Evolutionary conservation across 2,888 invertebrate species (phyloP).

Genomic region (Blomia tropicalis): DNA sequence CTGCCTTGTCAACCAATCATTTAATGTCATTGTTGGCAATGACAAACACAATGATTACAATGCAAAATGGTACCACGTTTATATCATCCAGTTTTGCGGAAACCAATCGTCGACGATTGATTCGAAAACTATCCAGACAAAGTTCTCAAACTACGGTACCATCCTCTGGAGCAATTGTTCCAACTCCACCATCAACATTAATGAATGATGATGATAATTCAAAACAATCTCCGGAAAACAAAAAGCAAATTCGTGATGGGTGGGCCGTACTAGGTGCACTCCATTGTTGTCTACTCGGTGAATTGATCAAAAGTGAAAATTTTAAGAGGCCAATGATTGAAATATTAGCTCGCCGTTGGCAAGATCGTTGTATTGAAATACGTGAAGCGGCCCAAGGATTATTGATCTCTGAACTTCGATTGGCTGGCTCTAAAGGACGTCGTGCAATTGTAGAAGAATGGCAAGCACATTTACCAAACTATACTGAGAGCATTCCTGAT

Average conservation of each 20-base stretch:
- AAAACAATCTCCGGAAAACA: no score
- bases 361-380: slow-evolving; percentile 93
- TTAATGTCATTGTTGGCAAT: slow-evolving; percentile 80
- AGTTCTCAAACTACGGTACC: slow-evolving; percentile 25
- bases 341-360: slow-evolving; percentile 93
- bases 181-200: no score
- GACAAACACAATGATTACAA: slow-evolving; percentile 92
- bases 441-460: slow-evolving; percentile 83
- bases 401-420: slow-evolving; percentile 72
- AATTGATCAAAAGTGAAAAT: slow-evolving; percentile 43
- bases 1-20: slow-evolving; percentile 86
- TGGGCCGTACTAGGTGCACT: slow-evolving; percentile 91
- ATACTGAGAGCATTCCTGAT: slow-evolving; percentile 35
- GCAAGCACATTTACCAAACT: slow-evolving; percentile 83
- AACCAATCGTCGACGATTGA: slow-evolving; percentile 22
- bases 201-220: no score
- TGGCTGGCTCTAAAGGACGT: slow-evolving; percentile 74
- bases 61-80: slow-evolving; percentile 50
- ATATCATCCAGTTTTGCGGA: slow-evolving; percentile 57
- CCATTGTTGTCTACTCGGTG: slow-evolving; percentile 86
- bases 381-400: slow-evolving; percentile 92
- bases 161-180: background rate
- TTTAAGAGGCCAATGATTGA: slow-evolving; percentile 93
- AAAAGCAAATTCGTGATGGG: slow-evolving; percentile 44
- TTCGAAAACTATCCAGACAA: slow-evolving; percentile 28